Evolutionary conservation across 2,113 vertebrate genomes (phyloP), one percentile per base, ranked within the genome.

Genomic region (Synodontis membranacea): DNA sequence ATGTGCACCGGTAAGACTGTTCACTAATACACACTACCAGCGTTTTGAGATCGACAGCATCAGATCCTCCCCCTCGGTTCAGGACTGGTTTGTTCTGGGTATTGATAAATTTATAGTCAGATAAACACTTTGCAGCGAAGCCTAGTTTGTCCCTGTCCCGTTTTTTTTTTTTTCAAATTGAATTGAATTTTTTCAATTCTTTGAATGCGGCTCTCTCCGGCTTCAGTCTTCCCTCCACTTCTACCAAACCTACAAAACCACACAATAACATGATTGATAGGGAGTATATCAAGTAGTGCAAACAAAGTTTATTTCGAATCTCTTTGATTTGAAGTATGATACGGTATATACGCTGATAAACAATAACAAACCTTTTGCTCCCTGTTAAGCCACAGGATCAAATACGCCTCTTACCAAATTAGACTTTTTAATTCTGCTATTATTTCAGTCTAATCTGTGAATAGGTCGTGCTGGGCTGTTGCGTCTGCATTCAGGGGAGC

Each of bases 391-490:
- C 28, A 37, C 23, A 78, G 72, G 64, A 48, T 86, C 15, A 17
- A 79, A 54, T 50, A 80, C 8, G 3, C 42, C 78, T 50, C 39
- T 44, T 39, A 54, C 12, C n/a, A 82, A 52, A 68, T 23, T 37
- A 54, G 15, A 25, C 31, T 50, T 72, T 68, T 82, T 58, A 60
- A 37, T 83, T 85, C 50, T 82, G 23, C 66, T 58, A 50, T 74
- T 89, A 78, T 82, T 87, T 80, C 14, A 23, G 17, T 23, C 37
- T 60, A 62, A 80, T 31, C 54, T 21, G 54, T 78, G 70, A 37
- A 50, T 44, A 64, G 37, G 72, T 84, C 12, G 37, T 37, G 81
- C 56, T 21, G 25, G 66, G 68, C 21, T 81, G 12, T n/a, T 39
- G 78, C 46, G 28, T 81, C 25, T 80, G 62, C 39, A 80, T 66